These are phyloP conservation scores for Peromyscus leucopus DNA, from an alignment of 2,113 vertebrate genomes.

Conservation along the genomic window DNA sequence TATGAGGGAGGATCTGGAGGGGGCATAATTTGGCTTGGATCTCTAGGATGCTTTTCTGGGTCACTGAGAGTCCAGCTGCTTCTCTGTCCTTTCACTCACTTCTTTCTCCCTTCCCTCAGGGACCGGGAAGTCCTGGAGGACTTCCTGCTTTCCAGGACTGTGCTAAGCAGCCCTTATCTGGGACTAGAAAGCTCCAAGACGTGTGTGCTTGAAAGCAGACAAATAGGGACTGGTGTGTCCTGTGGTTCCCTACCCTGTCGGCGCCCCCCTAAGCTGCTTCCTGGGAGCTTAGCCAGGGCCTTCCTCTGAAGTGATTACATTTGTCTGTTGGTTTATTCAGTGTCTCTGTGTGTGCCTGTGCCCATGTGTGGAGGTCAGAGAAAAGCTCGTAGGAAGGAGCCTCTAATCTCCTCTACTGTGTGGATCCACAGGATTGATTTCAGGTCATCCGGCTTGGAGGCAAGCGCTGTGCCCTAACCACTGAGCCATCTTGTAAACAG, in stretches of 20 bases:
- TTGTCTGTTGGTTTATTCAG: neutral
- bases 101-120: neutral
- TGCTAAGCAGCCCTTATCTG: neutral
- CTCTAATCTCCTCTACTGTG: neutral
- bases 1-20: neutral
- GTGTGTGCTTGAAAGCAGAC: neutral
- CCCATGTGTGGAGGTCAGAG: neutral
- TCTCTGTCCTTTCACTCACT: neutral
- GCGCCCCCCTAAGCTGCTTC: neutral
- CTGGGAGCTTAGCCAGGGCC: neutral
- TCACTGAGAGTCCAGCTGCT: neutral
- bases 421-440: neutral
- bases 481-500: neutral
- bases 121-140: neutral
- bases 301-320: neutral
- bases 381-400: neutral
- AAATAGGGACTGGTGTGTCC: neutral
- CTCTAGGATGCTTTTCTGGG: neutral
- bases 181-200: neutral
- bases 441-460: neutral
- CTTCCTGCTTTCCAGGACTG: conserved; percentile 62
- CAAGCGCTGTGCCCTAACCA: neutral
- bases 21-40: neutral
- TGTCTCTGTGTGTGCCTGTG: neutral
- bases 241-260: neutral